Conservation (phyloP, 2,113 vertebrate species). For the Jaculus jaculus region DNA sequence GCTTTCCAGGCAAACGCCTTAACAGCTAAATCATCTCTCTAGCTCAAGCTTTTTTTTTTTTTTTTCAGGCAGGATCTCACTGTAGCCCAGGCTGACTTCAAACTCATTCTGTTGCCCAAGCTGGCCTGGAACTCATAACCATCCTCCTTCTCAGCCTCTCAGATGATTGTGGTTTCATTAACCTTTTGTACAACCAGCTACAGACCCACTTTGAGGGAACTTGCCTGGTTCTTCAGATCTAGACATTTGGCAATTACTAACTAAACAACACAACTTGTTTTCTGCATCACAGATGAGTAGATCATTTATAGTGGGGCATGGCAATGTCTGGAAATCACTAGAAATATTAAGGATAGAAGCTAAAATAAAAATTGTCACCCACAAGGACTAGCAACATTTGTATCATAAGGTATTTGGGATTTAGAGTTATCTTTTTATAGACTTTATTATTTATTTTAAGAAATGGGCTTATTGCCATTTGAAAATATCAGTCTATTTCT, state of each 20-base stretch:
- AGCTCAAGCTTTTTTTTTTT: too few species aligned
- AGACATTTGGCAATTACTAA: constrained; percentile 5
- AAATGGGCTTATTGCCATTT: background rate
- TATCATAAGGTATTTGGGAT: background rate
- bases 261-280: background rate
- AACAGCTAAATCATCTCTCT: too few species aligned
- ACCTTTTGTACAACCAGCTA: background rate
- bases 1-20: too few species aligned
- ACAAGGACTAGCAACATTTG: background rate
- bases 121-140: too few species aligned
- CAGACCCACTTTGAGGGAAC: background rate
- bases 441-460: background rate
- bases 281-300: background rate
- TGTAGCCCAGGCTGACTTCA: too few species aligned
- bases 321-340: constrained; percentile 1
- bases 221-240: background rate
- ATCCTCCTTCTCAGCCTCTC: too few species aligned
- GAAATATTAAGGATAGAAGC: constrained; percentile 11
- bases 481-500: background rate
- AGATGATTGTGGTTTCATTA: background rate
- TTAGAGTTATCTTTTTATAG: constrained; percentile 22
- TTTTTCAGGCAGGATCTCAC: too few species aligned
- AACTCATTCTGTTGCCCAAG: too few species aligned
- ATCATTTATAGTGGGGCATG: background rate
- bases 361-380: background rate